Percentiles rank a stretch among this genome's conserved stretches.
Conservation (phyloP, 2,113 vertebrate species). For the Callipepla squamata region DNA sequence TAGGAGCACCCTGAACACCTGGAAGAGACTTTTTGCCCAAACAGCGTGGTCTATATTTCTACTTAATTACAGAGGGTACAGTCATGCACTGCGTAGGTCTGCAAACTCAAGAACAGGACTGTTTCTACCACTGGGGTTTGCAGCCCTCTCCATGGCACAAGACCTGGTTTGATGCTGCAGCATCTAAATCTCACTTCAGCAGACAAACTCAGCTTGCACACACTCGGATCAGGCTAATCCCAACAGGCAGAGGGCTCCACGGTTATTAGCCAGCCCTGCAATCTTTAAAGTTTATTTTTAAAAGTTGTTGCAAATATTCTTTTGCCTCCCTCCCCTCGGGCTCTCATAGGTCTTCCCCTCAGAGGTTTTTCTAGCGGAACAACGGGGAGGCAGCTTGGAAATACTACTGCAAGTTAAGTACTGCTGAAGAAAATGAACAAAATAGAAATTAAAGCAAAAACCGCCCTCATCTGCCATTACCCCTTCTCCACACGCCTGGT, state of each 20-base stretch:
- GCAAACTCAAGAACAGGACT: fast-evolving
- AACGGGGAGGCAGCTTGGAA: neutral
- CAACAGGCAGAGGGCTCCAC: neutral
- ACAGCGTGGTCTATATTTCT: fast-evolving
- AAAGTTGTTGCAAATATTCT: constrained; percentile 9
- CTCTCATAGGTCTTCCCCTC: neutral
- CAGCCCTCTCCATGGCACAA: neutral
- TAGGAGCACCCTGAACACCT: fast-evolving
- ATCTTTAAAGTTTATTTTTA: constrained; percentile 45
- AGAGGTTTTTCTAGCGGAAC: neutral
- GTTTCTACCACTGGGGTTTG: fast-evolving
- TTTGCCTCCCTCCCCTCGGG: neutral
- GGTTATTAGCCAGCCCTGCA: constrained; percentile 6
- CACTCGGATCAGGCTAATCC: neutral
- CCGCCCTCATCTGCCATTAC: neutral
- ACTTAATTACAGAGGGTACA: neutral
- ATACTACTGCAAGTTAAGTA: neutral
- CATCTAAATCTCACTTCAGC: neutral
- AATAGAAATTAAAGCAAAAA: neutral
- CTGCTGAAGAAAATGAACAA: neutral
- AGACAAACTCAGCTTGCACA: neutral
- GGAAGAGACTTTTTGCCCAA: neutral
- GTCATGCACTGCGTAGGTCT: fast-evolving
- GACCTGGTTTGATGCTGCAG: neutral
- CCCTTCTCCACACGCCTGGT: neutral